A percentile compares a stretch with the other conserved stretches of the same genome.
Evolutionary conservation across 1,140 invertebrate species (phyloP).

Genomic region (Phthorimaea operculella): DNA sequence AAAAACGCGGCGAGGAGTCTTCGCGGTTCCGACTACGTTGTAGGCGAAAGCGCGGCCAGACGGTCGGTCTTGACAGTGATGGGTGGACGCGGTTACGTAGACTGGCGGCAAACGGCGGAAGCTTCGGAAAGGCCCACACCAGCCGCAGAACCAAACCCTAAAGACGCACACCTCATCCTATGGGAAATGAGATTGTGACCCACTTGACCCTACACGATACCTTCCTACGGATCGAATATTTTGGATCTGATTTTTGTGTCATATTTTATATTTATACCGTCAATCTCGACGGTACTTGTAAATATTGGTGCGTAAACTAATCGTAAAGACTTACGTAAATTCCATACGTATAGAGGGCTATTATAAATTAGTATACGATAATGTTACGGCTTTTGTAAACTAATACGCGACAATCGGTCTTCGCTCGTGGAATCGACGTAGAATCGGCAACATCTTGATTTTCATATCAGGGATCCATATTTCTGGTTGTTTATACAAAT

Average conservation of each 20-base stretch:
- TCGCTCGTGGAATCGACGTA: slow-evolving; percentile 1
- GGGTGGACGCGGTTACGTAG: slow-evolving; percentile 88
- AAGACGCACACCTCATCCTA: slow-evolving; percentile 86
- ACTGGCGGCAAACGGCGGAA: slow-evolving; percentile 80
- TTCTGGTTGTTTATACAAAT: too few species aligned
- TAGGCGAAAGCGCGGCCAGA: slow-evolving; percentile 67
- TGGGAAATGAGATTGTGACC: slow-evolving; percentile 91
- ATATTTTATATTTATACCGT: slow-evolving; percentile 25
- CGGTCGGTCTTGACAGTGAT: slow-evolving; percentile 86
- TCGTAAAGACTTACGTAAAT: slow-evolving; percentile 30
- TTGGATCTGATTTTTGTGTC: slow-evolving; percentile 19
- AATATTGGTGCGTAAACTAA: slow-evolving; percentile 22
- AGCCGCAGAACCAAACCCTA: slow-evolving; percentile 58
- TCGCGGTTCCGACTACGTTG: slow-evolving; percentile 54
- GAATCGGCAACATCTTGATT: too few species aligned
- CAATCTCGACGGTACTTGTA: slow-evolving; percentile 1
- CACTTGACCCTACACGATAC: slow-evolving; percentile 1
- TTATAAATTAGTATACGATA: slow-evolving; percentile 18
- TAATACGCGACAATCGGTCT: background rate
- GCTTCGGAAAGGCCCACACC: slow-evolving; percentile 58
- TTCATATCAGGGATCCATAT: too few species aligned
- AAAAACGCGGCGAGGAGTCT: slow-evolving; percentile 43
- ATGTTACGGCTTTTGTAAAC: slow-evolving; percentile 9
- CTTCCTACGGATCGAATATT: slow-evolving; percentile 8
- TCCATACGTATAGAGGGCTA: slow-evolving; percentile 21